Evolutionary conservation across 2,113 vertebrate species (phyloP), one percentile per base, ranked within the genome.

Genomic region (Pterocles burchelli): DNA sequence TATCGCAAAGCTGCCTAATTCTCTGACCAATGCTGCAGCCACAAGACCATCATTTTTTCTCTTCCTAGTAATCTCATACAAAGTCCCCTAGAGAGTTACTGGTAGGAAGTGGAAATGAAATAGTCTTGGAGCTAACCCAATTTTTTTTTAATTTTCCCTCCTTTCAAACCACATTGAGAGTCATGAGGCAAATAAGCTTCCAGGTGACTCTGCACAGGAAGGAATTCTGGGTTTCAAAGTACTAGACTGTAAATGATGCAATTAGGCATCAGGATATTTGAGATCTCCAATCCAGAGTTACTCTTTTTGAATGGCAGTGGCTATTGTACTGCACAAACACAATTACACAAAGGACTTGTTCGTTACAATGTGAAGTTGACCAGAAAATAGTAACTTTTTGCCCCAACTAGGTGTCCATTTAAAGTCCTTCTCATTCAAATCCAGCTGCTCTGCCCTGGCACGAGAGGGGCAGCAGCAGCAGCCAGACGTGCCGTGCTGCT

Each of bases 201-300:
- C 62, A 94, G 62, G 54, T 94, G 85, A 93, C 71, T 80, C 55
- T 88, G 85, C 54, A 54, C 17, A 48, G 84, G 58, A 95, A 95
- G 87, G 54, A 93, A 95, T 46, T 70, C 45, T 93, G 57, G 62
- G 51, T 88, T 86, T 93, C 87, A 83, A 79, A 89, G 59, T 73
- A 43, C 43, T 70, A 36, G 34, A 54, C 10, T 88, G 12, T 82
- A 90, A 97, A 90, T 63, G 9, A 77, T 91, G 38, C 67, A 90
- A 13, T 83, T 93, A 85, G 28, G n/a, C 36, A 87, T 52, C 26
- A 72, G 71, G 58, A 73, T 73, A 85, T 85, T 80, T 77, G 51
- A 96, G 83, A 21, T 83, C 34, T 91, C 62, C 67, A 79, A 19
- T 66, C 20, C 38, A 63, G 36, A 73, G 31, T 87, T 82, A 58